Evolutionary conservation across 2,797 vertebrate genomes (phyloP).

Genomic region (Benthosema pterotum): DNA sequence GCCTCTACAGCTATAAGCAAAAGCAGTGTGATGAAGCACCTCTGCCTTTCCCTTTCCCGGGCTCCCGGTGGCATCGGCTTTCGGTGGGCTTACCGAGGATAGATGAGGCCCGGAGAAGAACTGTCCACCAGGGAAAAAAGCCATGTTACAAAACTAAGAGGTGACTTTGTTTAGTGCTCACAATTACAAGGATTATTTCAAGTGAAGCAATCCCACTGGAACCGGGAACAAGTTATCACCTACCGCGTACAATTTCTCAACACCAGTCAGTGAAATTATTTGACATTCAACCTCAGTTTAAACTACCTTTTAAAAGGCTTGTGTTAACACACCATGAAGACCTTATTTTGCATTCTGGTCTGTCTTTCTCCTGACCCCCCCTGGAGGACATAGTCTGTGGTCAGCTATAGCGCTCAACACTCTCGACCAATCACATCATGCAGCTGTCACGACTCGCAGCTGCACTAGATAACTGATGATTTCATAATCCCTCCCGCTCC

Average conservation of each 20-base stretch:
- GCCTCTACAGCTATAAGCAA: constrained; percentile 57
- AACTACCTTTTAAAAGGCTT: no score
- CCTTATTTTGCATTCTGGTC: neutral
- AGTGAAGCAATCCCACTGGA: no score
- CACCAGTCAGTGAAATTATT: no score
- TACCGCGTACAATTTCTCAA: no score
- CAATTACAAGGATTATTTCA: no score
- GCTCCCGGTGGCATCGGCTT: constrained; percentile 13
- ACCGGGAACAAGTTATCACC: no score
- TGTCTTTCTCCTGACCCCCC: constrained; percentile 26
- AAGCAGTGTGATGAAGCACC: constrained; percentile 52
- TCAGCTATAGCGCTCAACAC: constrained; percentile 31
- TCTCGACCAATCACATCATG: constrained; percentile 23
- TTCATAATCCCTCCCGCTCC: constrained; percentile 49
- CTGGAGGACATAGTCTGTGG: constrained; percentile 33
- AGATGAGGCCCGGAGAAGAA: constrained; percentile 8
- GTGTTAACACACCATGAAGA: neutral
- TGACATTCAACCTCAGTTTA: no score
- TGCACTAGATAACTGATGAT: constrained; percentile 47
- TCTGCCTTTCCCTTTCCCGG: constrained; percentile 39
- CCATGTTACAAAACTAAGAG: constrained; percentile 1
- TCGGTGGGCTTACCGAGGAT: constrained; percentile 24
- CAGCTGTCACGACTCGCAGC: constrained; percentile 37
- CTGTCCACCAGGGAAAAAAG: constrained; percentile 22
- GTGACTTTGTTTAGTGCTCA: neutral